Base-by-base conservation (phyloP, 2,888 invertebrate genomes). In the Ophioninae sp. region DNA sequence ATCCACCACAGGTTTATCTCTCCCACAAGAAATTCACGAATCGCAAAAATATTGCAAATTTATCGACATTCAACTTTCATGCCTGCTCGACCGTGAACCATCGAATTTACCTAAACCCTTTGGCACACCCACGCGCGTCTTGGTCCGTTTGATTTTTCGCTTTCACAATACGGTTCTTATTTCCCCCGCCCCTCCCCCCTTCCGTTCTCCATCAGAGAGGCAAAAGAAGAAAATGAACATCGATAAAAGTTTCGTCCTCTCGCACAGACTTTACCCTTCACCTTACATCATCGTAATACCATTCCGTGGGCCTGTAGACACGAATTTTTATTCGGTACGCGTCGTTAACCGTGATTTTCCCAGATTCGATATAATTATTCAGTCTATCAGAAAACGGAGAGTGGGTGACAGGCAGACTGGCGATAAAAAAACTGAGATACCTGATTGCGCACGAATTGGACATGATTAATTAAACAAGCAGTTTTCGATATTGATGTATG, bases 101-200 rank as follows among this genome's bases (percentile, higher is more conserved):
- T 21, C 0, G 6, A 56, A 56, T 68, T 62, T 56, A 56, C 56
- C 41, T 57, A 69, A 75, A 77, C 67, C 50, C 76, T 81, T 73
- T n/a, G 44, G 44, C 70, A 65, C 67, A 21, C 57, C 30, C 56
- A 59, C 67, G 41, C 23, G 10, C 20, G 50, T 59, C 44, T 37
- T 37, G 17, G 7, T 7, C 30, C 23, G 13, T 70, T 70, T 70
- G n/a, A 59, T 70, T 59, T 59, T 39, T 59, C 70, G 7, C 37
- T 59, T 59, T 70, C 10, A 20, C 57, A 8, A 57, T 59, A 30
- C n/a, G 37, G 57, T 56, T 56, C 56, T 21, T 59, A 20, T 50
- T 57, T 20, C 20, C 39, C 17, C 41, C 21, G 2, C 10, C 57
- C 37, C 41, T 20, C 30, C 1, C 30, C 30, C 30, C 30, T 30